Conservation (phyloP, 2,113 vertebrate species). For the Ochotona princeps region DNA sequence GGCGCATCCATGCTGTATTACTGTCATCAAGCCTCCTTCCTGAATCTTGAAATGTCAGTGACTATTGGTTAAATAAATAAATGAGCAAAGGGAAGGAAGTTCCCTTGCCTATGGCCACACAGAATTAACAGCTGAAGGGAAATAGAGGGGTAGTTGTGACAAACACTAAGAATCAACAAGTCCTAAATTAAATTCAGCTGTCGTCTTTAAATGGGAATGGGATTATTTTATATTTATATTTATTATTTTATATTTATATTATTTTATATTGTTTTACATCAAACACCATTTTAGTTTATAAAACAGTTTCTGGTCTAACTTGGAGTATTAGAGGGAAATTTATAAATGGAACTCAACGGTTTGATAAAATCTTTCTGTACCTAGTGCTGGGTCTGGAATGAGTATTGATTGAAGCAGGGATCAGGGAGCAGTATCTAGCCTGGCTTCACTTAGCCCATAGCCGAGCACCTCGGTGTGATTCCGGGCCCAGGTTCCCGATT, state of each 20-base stretch:
- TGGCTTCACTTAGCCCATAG: too few species aligned
- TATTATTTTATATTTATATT: too few species aligned
- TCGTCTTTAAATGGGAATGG: constrained; percentile 6
- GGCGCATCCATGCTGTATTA: not conserved
- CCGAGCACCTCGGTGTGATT: too few species aligned
- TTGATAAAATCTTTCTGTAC: constrained; percentile 21
- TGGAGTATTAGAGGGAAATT: not conserved
- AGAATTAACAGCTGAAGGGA: constrained; percentile 27
- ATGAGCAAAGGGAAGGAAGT: not conserved
- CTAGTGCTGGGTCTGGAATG: not conserved
- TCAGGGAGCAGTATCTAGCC: not conserved
- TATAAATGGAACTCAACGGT: constrained; percentile 5
- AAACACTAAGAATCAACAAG: not conserved
- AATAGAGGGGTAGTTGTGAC: not conserved
- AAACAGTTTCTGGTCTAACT: not conserved
- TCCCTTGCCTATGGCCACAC: not conserved
- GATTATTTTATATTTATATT: not conserved
- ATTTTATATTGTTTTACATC: not conserved
- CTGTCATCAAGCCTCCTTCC: not conserved
- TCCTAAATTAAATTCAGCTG: not conserved
- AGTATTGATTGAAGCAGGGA: not conserved
- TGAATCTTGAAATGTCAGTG: constrained; percentile 24
- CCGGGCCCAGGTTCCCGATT: too few species aligned
- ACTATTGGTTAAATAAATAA: constrained; percentile 11
- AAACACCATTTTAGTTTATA: constrained; percentile 18